A percentile compares a stretch with the other conserved stretches of the same genome.
These are phyloP conservation scores for Scomberomorus guttatus DNA, from an alignment of 2,797 vertebrate genomes.

Conservation along the genomic window DNA sequence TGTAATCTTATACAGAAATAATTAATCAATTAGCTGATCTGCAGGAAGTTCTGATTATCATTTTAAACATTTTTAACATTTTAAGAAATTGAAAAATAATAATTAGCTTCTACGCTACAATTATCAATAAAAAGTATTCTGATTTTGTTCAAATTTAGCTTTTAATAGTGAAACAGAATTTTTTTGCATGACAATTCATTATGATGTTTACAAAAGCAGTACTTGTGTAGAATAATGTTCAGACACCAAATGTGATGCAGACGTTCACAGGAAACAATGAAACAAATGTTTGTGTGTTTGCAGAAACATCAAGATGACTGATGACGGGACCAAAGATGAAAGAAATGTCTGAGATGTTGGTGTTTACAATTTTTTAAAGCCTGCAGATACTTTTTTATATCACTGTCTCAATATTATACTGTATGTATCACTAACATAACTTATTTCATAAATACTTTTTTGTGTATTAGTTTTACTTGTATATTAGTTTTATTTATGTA, in stretches of 20 bases:
- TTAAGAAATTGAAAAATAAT: no score
- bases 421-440: conserved; percentile 6
- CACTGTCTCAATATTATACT: neutral
- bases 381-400: neutral
- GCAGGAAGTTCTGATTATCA: no score
- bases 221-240: neutral
- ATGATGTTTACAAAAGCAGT: no score
- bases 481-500: neutral
- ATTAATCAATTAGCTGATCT: no score
- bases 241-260: neutral
- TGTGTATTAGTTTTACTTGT: neutral
- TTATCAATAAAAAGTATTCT: no score
- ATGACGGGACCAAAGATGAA: conserved; percentile 19
- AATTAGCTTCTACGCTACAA: no score
- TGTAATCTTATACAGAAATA: no score
- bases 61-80: no score
- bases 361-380: neutral
- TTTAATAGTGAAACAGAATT: no score
- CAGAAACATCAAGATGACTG: conserved; percentile 69
- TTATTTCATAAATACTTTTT: conserved; percentile 15
- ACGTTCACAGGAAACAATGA: neutral
- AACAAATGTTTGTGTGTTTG: conserved; percentile 31
- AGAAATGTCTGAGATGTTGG: neutral
- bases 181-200: no score
- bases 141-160: no score